Percentiles rank a stretch among this genome's conserved stretches.
These are phyloP conservation scores for Hypomecis atomaria DNA, from an alignment of 2,888 invertebrate species.

Conservation along the genomic window DNA sequence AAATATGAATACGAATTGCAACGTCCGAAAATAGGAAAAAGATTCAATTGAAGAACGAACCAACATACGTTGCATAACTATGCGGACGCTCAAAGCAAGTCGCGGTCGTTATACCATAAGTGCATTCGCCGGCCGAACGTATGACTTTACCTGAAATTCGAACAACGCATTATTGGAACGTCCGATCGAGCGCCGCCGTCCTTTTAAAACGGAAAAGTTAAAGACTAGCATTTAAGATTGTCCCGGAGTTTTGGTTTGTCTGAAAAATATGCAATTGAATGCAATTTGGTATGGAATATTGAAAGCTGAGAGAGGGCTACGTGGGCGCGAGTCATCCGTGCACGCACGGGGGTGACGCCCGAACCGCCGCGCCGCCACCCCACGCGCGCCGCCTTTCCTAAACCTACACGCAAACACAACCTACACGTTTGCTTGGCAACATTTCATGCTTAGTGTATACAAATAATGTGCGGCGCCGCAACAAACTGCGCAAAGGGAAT, in stretches of 20 bases:
- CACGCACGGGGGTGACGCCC: constrained; percentile 69
- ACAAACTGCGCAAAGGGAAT: constrained; percentile 80
- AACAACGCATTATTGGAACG: constrained; percentile 36
- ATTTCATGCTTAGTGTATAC: constrained; percentile 84
- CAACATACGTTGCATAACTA: constrained; percentile 35
- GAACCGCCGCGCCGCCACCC: constrained; percentile 53
- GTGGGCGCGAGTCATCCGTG: constrained; percentile 72
- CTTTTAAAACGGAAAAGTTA: constrained; percentile 49
- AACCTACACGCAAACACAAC: constrained; percentile 82
- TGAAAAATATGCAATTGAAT: constrained; percentile 77
- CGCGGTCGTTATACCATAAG: constrained; percentile 35
- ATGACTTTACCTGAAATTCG: constrained; percentile 28
- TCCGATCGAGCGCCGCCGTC: constrained; percentile 23
- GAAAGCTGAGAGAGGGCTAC: constrained; percentile 77
- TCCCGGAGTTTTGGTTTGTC: constrained; percentile 61
- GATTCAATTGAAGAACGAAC: constrained; percentile 35
- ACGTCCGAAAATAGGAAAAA: constrained; percentile 33
- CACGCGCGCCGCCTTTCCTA: constrained; percentile 73
- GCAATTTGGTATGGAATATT: constrained; percentile 81
- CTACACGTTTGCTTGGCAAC: constrained; percentile 84
- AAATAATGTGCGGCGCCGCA: constrained; percentile 80
- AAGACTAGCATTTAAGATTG: constrained; percentile 59
- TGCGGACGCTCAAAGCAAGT: constrained; percentile 35
- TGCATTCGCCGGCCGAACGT: constrained; percentile 35
- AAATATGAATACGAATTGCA: constrained; percentile 25